A percentile compares a stretch with the other conserved stretches of the same genome.
Conservation (phyloP, 2,797 vertebrate species). For the Manis javanica region DNA sequence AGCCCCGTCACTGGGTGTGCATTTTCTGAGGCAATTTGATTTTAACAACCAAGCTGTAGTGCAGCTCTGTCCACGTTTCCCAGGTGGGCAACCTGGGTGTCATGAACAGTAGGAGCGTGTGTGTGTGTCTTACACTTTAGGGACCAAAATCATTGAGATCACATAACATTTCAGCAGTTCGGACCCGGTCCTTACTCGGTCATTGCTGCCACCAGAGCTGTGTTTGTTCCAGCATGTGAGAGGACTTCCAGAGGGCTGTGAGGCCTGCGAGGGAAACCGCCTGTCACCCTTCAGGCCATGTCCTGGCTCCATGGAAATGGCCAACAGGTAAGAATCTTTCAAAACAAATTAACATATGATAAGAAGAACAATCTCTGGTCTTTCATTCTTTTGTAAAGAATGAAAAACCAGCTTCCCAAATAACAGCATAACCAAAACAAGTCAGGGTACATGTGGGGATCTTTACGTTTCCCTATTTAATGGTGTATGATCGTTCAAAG, state of each 20-base stretch:
- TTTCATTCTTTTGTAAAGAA: neutral
- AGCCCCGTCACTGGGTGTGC: neutral
- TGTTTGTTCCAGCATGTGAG: neutral
- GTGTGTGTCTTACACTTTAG: neutral
- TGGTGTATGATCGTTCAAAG: neutral
- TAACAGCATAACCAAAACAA: neutral
- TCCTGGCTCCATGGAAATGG: slow-evolving; percentile 15
- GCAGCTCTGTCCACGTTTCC: neutral
- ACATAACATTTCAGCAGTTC: neutral
- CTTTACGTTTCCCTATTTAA: neutral
- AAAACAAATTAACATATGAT: neutral
- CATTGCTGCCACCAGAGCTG: neutral
- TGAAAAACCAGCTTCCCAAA: neutral
- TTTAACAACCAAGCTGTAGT: neutral
- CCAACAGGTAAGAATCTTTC: neutral
- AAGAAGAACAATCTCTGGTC: neutral
- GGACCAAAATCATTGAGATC: neutral
- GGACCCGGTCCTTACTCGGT: neutral
- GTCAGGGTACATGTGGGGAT: neutral
- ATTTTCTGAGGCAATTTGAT: neutral
- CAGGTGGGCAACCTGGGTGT: neutral
- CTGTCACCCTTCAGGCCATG: neutral
- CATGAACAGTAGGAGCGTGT: neutral
- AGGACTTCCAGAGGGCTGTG: neutral
- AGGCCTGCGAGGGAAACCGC: neutral